These are phyloP conservation scores for Sardina pilchardus DNA, from an alignment of 2,113 vertebrate genomes.

Conservation along the genomic window DNA sequence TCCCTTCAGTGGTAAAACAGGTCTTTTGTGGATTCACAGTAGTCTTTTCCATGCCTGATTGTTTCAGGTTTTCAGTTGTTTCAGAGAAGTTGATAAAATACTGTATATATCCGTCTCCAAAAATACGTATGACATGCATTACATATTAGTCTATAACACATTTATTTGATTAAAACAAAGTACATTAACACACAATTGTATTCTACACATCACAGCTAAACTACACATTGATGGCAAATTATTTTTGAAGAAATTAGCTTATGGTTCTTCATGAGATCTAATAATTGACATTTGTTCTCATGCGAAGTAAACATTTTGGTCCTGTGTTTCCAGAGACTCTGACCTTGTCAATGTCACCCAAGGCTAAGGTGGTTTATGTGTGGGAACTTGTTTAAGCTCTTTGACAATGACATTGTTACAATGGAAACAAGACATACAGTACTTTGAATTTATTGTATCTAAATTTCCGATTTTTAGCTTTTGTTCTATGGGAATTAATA, in stretches of 20 bases:
- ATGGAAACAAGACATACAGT: background rate
- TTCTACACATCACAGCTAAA: background rate
- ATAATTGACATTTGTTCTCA: background rate
- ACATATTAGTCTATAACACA: background rate
- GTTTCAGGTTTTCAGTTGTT: background rate
- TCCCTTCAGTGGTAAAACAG: background rate
- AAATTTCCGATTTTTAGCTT: background rate
- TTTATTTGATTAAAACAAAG: background rate
- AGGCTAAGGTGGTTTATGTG: background rate
- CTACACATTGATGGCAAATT: background rate
- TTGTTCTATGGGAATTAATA: background rate
- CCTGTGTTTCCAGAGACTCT: background rate
- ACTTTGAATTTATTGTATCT: background rate
- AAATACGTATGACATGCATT: background rate
- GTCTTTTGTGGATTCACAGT: background rate
- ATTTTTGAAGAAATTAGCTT: background rate
- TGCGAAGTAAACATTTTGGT: background rate
- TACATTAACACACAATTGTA: background rate
- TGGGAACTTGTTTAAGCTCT: background rate
- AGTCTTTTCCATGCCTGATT: background rate
- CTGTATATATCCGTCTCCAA: background rate
- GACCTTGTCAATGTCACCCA: slow-evolving; percentile 7
- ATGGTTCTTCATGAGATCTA: background rate
- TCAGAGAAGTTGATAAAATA: background rate
- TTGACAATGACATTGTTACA: background rate